Conservation (phyloP, 30 jellyfish, hydroid and myxozoan genomes). For the Aurelia coerulea region DNA sequence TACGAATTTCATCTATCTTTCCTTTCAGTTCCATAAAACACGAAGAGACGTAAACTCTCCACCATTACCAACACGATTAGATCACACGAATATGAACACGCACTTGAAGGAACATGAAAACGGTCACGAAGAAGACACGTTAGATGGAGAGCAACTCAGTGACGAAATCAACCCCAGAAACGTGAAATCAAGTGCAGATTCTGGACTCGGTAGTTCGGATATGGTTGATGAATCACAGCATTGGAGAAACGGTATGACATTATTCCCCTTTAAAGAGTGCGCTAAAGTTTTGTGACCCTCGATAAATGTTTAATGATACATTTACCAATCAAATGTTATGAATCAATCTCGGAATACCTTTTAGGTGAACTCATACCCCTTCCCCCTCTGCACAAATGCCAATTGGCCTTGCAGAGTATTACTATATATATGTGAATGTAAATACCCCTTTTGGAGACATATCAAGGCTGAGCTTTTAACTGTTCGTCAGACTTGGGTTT, state of each 20-base stretch:
- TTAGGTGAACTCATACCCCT: too few species aligned
- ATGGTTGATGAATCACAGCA: constrained; percentile 74
- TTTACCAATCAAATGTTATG: too few species aligned
- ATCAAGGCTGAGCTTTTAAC: too few species aligned
- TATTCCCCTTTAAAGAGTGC: not conserved
- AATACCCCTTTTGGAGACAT: too few species aligned
- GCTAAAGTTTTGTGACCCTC: too few species aligned
- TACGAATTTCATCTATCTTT: not conserved
- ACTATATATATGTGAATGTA: too few species aligned
- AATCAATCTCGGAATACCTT: too few species aligned
- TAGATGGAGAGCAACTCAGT: constrained; percentile 39
- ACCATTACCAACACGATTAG: constrained; percentile 56
- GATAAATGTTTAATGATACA: too few species aligned
- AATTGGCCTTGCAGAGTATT: too few species aligned
- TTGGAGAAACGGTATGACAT: constrained; percentile 90
- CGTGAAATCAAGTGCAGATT: constrained; percentile 92
- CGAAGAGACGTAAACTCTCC: constrained; percentile 75
- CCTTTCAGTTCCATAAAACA: constrained; percentile 42
- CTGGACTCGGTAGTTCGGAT: constrained; percentile 97
- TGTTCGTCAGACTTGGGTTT: too few species aligned
- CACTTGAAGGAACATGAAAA: constrained; percentile 27
- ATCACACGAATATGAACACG: constrained; percentile 9
- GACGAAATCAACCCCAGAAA: constrained; percentile 62
- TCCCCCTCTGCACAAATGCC: too few species aligned
- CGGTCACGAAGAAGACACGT: constrained; percentile 60